Conservation (phyloP, 1,140 invertebrate genomes). For the Metaphire vulgaris region DNA sequence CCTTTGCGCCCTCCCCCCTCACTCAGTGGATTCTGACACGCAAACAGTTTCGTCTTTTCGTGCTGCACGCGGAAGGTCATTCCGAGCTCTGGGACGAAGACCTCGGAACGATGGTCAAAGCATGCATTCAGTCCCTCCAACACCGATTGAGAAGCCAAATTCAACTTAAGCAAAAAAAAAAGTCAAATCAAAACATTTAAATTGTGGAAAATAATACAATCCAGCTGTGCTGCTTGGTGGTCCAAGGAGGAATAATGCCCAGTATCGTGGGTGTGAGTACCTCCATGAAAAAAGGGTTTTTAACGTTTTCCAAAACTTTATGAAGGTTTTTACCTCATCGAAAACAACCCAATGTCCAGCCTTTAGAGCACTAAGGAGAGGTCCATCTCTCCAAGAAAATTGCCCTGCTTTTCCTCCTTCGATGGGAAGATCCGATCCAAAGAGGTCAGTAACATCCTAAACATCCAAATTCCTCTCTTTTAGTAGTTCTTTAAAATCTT, state of each 20-base stretch:
- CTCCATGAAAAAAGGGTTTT: no score
- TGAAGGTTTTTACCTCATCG: no score
- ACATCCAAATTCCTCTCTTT: slow-evolving; percentile 30
- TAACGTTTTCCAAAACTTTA: no score
- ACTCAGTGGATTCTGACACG: slow-evolving; percentile 93
- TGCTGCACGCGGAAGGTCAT: slow-evolving; percentile 69
- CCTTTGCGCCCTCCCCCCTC: slow-evolving; percentile 93
- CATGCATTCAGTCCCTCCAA: slow-evolving; percentile 97
- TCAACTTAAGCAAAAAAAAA: slow-evolving; percentile 59
- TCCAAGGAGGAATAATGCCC: no score
- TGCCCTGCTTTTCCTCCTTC: slow-evolving; percentile 69
- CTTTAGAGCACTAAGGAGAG: slow-evolving; percentile 84
- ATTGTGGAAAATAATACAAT: no score
- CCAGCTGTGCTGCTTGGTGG: no score
- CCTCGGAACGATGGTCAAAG: slow-evolving; percentile 91
- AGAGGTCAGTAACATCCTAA: slow-evolving; percentile 91
- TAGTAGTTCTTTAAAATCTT: no score
- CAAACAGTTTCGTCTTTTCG: slow-evolving; percentile 76
- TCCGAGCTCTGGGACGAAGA: slow-evolving; percentile 90
- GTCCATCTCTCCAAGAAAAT: slow-evolving; percentile 94
- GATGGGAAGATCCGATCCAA: slow-evolving; percentile 93
- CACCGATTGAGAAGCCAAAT: slow-evolving; percentile 95
- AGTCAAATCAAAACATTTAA: no score
- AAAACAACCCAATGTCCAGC: slow-evolving; percentile 90
- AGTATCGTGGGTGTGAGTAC: no score